These are phyloP conservation scores for Morbakka virulenta DNA, from an alignment of 30 jellyfish, hydroid and myxozoan species.

Conservation along the genomic window DNA sequence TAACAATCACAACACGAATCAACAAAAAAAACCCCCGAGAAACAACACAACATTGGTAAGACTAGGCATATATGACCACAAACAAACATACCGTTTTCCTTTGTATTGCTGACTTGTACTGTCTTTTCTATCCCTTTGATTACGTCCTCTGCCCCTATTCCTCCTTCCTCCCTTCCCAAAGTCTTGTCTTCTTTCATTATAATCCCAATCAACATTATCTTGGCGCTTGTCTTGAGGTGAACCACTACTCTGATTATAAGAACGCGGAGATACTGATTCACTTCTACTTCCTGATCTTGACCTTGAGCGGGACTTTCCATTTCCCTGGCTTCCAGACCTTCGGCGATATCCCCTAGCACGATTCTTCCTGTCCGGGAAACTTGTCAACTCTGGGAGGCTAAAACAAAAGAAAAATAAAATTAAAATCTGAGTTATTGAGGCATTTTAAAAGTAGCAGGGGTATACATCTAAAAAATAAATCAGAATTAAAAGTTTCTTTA, in stretches of 20 bases:
- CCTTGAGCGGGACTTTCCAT: neutral
- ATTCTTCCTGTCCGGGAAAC: no score
- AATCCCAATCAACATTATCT: neutral
- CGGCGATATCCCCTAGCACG: no score
- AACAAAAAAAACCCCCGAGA: no score
- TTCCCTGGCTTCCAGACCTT: neutral
- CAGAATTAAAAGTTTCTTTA: neutral
- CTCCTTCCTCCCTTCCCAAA: conserved; percentile 28
- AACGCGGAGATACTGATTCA: conserved; percentile 1
- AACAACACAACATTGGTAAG: no score
- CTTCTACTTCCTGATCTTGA: conserved; percentile 37
- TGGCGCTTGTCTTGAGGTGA: neutral
- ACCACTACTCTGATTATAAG: conserved; percentile 18
- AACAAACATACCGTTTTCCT: conserved; percentile 12
- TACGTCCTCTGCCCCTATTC: conserved; percentile 29
- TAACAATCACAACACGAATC: no score
- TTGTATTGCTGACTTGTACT: neutral
- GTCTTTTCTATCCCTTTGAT: no score
- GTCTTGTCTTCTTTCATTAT: neutral
- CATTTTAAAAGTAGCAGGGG: neutral
- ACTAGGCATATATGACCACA: no score
- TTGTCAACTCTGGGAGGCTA: no score
- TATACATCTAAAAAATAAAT: neutral
- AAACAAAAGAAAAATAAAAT: no score
- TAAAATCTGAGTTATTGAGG: neutral